Evolutionary conservation across 2,113 vertebrate genomes (phyloP).

Genomic region (Campylorhamphus procurvoides): DNA sequence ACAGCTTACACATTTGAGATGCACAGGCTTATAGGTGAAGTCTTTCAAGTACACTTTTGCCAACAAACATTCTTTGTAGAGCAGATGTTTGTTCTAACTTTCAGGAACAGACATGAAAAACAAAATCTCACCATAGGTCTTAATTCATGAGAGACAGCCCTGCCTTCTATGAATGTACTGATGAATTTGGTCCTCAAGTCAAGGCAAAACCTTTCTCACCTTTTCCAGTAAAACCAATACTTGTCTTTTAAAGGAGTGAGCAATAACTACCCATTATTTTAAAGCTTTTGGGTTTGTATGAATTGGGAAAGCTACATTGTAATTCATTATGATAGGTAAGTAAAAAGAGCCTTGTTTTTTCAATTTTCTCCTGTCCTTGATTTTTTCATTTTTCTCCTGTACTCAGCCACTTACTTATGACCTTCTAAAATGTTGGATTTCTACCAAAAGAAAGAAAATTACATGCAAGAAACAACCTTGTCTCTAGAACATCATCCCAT

Average conservation of each 20-base stretch:
- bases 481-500: background rate
- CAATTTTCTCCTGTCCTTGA: background rate
- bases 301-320: background rate
- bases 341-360: background rate
- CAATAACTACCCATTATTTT: background rate
- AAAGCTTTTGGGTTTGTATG: background rate
- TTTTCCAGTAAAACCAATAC: background rate
- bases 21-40: background rate
- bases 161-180: rapidly evolving
- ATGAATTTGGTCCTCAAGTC: background rate
- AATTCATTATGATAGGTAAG: background rate
- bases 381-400: background rate
- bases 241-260: background rate
- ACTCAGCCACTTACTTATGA: background rate
- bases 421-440: background rate
- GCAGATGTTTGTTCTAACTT: background rate
- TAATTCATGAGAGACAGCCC: background rate
- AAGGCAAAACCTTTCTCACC: background rate
- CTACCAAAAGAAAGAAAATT: background rate
- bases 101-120: background rate
- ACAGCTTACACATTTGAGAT: background rate
- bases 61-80: background rate
- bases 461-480: rapidly evolving
- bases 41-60: background rate
- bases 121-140: background rate